These are phyloP conservation scores for Taenioides sp. DNA, from an alignment of 2,797 vertebrate species.

Conservation along the genomic window DNA sequence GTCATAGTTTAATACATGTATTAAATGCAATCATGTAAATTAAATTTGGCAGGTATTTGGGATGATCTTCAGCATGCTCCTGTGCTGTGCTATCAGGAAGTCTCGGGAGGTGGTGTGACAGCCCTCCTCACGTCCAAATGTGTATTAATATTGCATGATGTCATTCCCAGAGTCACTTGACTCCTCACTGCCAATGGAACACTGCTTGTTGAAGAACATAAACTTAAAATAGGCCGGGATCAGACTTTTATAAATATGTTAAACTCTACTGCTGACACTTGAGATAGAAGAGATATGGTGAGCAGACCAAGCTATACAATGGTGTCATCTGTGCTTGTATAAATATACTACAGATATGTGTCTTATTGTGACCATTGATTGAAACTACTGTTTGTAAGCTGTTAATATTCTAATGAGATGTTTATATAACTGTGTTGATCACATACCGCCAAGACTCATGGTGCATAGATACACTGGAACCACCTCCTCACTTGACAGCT, in stretches of 20 bases:
- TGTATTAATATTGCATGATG: slow-evolving; percentile 78
- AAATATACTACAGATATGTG: slow-evolving; percentile 52
- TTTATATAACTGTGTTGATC: slow-evolving; percentile 48
- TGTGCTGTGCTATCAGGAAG: slow-evolving; percentile 94
- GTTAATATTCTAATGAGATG: slow-evolving; percentile 51
- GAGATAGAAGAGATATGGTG: slow-evolving; percentile 51
- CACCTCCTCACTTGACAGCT: slow-evolving; percentile 43
- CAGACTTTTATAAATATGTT: slow-evolving; percentile 42
- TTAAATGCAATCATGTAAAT: too few relatives aligned
- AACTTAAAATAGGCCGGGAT: slow-evolving; percentile 36
- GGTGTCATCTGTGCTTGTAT: slow-evolving; percentile 61
- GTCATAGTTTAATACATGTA: too few relatives aligned
- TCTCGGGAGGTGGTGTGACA: slow-evolving; percentile 92
- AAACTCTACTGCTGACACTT: slow-evolving; percentile 45
- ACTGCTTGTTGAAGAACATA: slow-evolving; percentile 50
- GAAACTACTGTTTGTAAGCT: slow-evolving; percentile 58
- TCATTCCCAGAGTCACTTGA: slow-evolving; percentile 67
- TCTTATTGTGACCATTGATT: slow-evolving; percentile 58
- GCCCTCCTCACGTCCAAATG: slow-evolving; percentile 18
- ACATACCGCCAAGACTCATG: slow-evolving; percentile 37
- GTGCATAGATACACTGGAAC: slow-evolving; percentile 24
- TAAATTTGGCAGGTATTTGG: slow-evolving; percentile 85
- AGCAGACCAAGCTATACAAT: slow-evolving; percentile 55
- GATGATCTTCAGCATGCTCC: slow-evolving; percentile 97
- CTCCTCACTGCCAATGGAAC: slow-evolving; percentile 70